Conservation (phyloP, 2,888 invertebrate genomes). For the Oligia latruncula region DNA sequence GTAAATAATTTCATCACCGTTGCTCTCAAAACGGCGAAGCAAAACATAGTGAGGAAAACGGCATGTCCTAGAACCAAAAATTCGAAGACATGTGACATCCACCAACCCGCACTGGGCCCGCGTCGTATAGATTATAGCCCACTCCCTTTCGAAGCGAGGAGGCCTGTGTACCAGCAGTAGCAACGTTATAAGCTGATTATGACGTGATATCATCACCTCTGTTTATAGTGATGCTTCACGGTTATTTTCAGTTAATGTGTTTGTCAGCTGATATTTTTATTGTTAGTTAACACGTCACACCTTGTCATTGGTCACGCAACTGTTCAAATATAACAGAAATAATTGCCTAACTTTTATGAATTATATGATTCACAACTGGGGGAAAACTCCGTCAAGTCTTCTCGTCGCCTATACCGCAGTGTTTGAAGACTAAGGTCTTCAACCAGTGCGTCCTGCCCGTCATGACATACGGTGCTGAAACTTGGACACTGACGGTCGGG, state of each 20-base stretch:
- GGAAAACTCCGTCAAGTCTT: too few relatives aligned
- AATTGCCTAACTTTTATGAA: slow-evolving; percentile 35
- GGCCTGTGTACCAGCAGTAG: not conserved
- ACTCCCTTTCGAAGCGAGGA: not conserved
- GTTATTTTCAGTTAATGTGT: slow-evolving; percentile 17
- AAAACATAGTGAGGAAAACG: not conserved
- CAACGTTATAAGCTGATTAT: not conserved
- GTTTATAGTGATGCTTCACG: not conserved
- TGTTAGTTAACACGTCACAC: slow-evolving; percentile 33
- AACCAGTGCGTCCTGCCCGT: too few relatives aligned
- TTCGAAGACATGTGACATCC: not conserved
- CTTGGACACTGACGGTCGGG: too few relatives aligned
- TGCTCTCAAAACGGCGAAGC: not conserved
- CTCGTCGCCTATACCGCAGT: too few relatives aligned
- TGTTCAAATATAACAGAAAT: slow-evolving; percentile 30
- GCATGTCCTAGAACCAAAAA: not conserved
- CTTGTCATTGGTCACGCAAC: slow-evolving; percentile 40
- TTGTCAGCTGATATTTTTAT: slow-evolving; percentile 18
- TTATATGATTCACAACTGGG: slow-evolving; percentile 20
- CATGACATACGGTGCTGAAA: too few relatives aligned
- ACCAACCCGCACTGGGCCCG: not conserved
- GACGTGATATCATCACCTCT: not conserved
- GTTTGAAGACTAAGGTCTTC: too few relatives aligned
- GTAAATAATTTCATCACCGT: not conserved
- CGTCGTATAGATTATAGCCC: not conserved